Base-by-base conservation (phyloP, 2,888 invertebrate species). In the Dorcus parallelipipedus region DNA sequence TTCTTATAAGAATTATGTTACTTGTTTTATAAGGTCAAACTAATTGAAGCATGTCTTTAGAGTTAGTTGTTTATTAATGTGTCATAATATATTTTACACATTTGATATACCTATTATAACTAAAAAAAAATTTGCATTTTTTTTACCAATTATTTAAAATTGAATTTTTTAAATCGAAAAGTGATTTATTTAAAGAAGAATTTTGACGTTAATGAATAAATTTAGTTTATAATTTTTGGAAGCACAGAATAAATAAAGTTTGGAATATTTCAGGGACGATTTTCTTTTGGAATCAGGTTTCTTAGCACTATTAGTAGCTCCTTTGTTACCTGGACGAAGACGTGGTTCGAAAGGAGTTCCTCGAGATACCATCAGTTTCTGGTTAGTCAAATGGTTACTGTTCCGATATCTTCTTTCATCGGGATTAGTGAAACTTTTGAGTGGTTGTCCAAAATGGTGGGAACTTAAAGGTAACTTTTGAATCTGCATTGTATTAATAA, bases 391-490 rank as follows among this genome's bases (percentile, higher is more conserved):
- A 59, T 91, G 91, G 90, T 79, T 91, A 8, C 79, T 89, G 4
- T 90, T 91, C 59, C 69, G 91, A 48, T 82, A 88, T 52, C 81
- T 90, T 79, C 87, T 91, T 73, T 84, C 88, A 3, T 85, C 85
- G 3, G 90, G 90, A 3, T 80, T 89, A 14, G 84, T 87, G 1
- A 91, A 91, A 75, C 78, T 91, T 41, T 83, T 84, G 41, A 86
- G 86, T 71, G 83, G 84, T 20, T 89, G 89, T 70, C 88, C 89
- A 1, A 82, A 86, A 39, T 91, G 91, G 91, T 91, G 91, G 90
- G 84, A 83, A 63, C 81, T 91, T 41, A 84, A 86, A 71, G 89
- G 90, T 89, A 79, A 66, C 66, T 33, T 20, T 33, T 33, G 6
- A 33, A 6, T 33, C 26, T 33, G 17, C 23, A 51, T 20, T 10